These are phyloP conservation scores for Pachyseris speciosa DNA, from an alignment of 64 coral and sea anemone genomes.

Conservation along the genomic window DNA sequence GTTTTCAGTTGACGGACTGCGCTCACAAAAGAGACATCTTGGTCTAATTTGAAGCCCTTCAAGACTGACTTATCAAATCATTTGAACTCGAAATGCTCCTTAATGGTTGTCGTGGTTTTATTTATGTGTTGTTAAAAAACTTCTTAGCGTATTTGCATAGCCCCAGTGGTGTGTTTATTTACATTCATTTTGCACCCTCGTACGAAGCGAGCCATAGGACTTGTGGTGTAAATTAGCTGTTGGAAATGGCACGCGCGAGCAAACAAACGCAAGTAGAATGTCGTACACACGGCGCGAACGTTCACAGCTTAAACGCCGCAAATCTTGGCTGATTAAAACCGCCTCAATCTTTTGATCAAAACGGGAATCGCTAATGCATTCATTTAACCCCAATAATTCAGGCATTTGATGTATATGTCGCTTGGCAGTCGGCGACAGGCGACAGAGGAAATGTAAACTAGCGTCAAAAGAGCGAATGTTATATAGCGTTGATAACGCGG, in stretches of 20 bases:
- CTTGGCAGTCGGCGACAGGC: neutral
- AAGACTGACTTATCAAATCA: conserved; percentile 49
- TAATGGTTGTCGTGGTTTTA: conserved; percentile 47
- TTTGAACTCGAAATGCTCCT: conserved; percentile 53
- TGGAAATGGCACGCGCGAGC: conserved; percentile 11
- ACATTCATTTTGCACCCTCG: neutral
- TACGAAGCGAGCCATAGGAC: neutral
- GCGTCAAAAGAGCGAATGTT: conserved; percentile 14
- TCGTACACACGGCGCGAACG: neutral
- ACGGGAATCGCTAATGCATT: neutral
- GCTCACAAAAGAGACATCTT: conserved; percentile 6
- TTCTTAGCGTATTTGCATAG: conserved; percentile 43
- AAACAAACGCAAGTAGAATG: neutral
- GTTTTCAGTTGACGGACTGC: conserved; percentile 21
- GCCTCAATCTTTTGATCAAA: neutral
- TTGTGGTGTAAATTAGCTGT: conserved; percentile 15
- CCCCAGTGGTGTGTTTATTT: conserved; percentile 12
- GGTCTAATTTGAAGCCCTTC: conserved; percentile 29
- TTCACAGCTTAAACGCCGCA: neutral
- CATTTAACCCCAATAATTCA: conserved; percentile 5
- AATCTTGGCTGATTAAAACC: neutral
- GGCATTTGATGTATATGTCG: conserved; percentile 10
- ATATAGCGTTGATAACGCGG: conserved; percentile 4
- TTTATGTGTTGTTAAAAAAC: conserved; percentile 52
- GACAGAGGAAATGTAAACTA: conserved; percentile 18